Evolutionary conservation across 2,113 vertebrate species (phyloP), one percentile per base, ranked within the genome.

Genomic region (Paracanthobrama guichenoti): DNA sequence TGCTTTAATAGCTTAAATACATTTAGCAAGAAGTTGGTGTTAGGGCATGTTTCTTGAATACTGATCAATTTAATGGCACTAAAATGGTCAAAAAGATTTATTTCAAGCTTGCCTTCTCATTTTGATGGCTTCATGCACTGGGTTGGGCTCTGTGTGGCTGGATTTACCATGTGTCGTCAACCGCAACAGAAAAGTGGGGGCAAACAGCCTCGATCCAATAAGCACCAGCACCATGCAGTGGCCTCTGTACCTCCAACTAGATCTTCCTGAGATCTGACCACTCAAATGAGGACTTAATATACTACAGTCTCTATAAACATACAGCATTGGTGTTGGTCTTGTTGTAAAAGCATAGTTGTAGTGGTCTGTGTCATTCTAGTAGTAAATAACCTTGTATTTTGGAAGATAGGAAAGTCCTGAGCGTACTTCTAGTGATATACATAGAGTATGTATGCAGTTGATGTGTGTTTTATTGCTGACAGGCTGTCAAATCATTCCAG

Each of bases 101-200:
- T 62, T 14, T 22, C 10, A 79, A 73, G 22, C 26, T 6, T 24
- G 46, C 16, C 20, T 3, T 35, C 35, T 60, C n/a, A 22, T 31
- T 26, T 57, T 24, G 42, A 79, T 35, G 74, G 26, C 50, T 22
- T 11, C 55, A 26, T 24, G 31, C 66, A 94, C 95, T 95, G 95
- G 96, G 96, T 95, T 95, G 95, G 95, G 95, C 95, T 96, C 96
- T 95, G 93, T 96, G 96, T 95, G 95, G 96, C 97, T 97, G 97
- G 95, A 96, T 95, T 95, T 95, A 96, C 97, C 97, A 99, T 99
- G 98, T 99, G 98, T 98, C 98, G 98, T 99, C 98, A 99, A 99
- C 98, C 98, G 98, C 98, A 99, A 99, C 98, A 99, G 98, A 99
- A 99, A 99, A 99, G 98, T 99, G 98, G 98, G 97, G 97, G 97